Conservation (phyloP, 1,140 invertebrate genomes). For the Archivesica marissinica region DNA sequence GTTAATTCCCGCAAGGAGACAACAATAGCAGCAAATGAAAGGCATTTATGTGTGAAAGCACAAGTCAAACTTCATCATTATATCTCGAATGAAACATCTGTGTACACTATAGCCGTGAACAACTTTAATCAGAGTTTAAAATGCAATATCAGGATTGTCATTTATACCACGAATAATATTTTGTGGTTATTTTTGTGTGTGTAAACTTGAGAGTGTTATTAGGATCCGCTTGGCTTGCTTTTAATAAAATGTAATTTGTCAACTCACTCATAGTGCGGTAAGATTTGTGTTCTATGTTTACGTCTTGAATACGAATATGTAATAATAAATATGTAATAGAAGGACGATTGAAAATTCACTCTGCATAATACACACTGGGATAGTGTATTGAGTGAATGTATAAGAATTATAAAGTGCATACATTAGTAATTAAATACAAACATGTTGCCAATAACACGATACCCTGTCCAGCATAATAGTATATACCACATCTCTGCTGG, state of each 20-base stretch:
- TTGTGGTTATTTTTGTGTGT: conserved; percentile 15
- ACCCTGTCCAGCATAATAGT: too few species aligned
- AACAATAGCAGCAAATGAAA: conserved; percentile 21
- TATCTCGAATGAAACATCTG: conserved; percentile 26
- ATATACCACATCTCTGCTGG: too few species aligned
- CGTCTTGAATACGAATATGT: too few species aligned
- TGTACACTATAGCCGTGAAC: background rate
- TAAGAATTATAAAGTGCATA: too few species aligned
- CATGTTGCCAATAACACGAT: too few species aligned
- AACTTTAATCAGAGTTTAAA: conserved; percentile 11
- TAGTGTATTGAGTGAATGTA: too few species aligned
- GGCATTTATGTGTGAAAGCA: conserved; percentile 28
- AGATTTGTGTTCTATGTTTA: background rate
- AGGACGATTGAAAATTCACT: too few species aligned
- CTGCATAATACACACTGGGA: too few species aligned
- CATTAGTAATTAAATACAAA: too few species aligned
- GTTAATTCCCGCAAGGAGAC: conserved; percentile 19
- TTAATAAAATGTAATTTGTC: background rate
- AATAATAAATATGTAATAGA: too few species aligned
- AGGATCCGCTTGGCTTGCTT: background rate
- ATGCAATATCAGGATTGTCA: conserved; percentile 33
- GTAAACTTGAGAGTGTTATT: background rate
- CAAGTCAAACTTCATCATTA: conserved; percentile 18
- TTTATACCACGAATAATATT: background rate
- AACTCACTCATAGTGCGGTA: background rate